Evolutionary conservation across 2,113 vertebrate genomes (phyloP).

Genomic region (Megatriorchis doriae): DNA sequence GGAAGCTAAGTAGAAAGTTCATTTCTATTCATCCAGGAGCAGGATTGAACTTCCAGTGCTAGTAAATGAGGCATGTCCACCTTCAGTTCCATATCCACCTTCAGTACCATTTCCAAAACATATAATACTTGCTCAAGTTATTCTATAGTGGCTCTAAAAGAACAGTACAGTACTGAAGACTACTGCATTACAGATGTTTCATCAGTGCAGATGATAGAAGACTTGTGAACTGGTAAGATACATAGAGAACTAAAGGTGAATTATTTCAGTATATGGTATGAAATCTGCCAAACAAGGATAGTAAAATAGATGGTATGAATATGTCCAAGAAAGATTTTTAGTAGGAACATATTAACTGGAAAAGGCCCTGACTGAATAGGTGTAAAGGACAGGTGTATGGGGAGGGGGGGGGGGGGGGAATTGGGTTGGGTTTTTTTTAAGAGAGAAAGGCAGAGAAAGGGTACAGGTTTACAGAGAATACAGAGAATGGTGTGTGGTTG

Average conservation of each 20-base stretch:
- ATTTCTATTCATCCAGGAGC: background rate
- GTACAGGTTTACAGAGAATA: background rate
- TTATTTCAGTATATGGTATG: background rate
- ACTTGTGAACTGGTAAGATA: background rate
- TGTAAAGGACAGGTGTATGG: background rate
- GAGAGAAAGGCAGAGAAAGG: background rate
- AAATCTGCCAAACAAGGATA: background rate
- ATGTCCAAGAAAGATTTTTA: background rate
- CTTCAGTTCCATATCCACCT: background rate
- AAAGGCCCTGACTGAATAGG: background rate
- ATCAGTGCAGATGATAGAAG: background rate
- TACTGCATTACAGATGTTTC: background rate
- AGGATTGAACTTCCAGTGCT: background rate
- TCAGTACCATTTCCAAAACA: background rate
- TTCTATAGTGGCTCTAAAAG: background rate
- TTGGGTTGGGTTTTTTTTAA: too few relatives aligned
- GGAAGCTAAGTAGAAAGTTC: background rate
- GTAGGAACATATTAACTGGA: background rate
- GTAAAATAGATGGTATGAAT: background rate
- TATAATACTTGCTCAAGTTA: background rate
- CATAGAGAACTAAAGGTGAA: background rate
- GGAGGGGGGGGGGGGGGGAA: rapidly evolving
- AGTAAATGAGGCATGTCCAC: background rate
- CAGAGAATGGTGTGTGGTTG: background rate
- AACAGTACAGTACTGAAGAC: background rate